Evolutionary conservation across 2,797 vertebrate species (phyloP).

Genomic region (Crypturellus tataupa): DNA sequence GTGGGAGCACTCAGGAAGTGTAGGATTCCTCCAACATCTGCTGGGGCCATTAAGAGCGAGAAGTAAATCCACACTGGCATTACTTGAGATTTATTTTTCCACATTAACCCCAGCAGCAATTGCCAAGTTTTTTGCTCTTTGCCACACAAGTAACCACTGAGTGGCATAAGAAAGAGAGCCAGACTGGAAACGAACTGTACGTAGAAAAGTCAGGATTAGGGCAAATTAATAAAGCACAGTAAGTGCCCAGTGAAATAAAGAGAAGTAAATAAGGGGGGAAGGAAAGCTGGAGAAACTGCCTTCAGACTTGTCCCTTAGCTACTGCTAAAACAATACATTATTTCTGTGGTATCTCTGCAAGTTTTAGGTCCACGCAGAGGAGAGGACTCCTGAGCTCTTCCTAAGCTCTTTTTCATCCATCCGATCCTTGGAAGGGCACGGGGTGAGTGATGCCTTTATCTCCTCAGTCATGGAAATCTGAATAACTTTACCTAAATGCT

Average conservation of each 20-base stretch:
- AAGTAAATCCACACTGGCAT: slow-evolving; percentile 84
- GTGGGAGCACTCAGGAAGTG: slow-evolving; percentile 80
- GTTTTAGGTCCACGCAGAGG: not conserved
- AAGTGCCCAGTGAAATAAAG: slow-evolving; percentile 55
- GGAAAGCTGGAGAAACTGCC: not conserved
- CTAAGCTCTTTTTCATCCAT: not conserved
- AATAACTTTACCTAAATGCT: not conserved
- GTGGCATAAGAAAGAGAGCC: slow-evolving; percentile 61
- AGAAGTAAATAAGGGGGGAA: not conserved
- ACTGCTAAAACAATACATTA: not conserved
- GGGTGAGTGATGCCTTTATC: not conserved
- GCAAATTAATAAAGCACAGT: slow-evolving; percentile 63
- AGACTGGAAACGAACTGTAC: slow-evolving; percentile 71
- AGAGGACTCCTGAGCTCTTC: not conserved
- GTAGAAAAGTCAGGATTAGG: slow-evolving; percentile 72
- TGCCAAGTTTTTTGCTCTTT: slow-evolving; percentile 77
- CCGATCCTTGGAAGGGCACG: not conserved
- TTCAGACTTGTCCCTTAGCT: slow-evolving; percentile 33
- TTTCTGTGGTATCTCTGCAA: slow-evolving; percentile 30
- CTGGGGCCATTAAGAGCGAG: slow-evolving; percentile 82
- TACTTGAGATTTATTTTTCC: slow-evolving; percentile 84
- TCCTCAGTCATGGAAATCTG: not conserved
- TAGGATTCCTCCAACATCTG: slow-evolving; percentile 83
- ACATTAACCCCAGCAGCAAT: slow-evolving; percentile 78
- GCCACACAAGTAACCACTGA: slow-evolving; percentile 79